Conservation (phyloP, 2,113 vertebrate genomes). For the Oostethus manadensis region DNA sequence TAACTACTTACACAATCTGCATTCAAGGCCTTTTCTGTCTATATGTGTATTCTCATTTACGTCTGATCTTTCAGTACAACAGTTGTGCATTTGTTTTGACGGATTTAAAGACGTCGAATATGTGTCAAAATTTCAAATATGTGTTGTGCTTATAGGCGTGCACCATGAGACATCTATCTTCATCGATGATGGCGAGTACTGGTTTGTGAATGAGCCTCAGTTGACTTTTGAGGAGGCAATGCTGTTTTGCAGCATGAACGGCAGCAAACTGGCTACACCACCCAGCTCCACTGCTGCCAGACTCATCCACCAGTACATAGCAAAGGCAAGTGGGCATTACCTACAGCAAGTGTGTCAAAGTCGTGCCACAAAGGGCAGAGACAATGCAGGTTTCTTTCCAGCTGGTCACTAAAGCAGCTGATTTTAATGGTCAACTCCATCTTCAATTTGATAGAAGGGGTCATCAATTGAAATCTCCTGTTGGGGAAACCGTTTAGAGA, state of each 20-base stretch:
- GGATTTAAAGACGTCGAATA: not conserved
- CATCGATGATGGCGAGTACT: constrained; percentile 85
- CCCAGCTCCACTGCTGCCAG: constrained; percentile 51
- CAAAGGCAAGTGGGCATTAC: constrained; percentile 32
- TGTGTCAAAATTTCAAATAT: not conserved
- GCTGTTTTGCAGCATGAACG: constrained; percentile 76
- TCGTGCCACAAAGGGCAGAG: no score
- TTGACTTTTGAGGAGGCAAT: constrained; percentile 80
- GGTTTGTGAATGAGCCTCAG: constrained; percentile 80
- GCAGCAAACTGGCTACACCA: constrained; percentile 78
- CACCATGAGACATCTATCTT: constrained; percentile 78
- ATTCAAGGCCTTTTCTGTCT: not conserved
- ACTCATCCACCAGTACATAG: constrained; percentile 45
- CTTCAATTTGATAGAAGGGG: no score
- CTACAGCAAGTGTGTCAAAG: no score
- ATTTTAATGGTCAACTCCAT: no score
- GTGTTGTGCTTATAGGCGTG: constrained; percentile 58
- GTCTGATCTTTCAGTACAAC: not conserved
- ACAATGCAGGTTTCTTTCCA: no score
- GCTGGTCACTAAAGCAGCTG: no score
- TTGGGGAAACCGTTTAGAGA: no score
- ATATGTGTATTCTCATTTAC: not conserved
- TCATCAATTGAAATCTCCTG: no score
- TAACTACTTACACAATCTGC: not conserved
- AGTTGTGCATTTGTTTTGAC: not conserved